Percentiles rank a stretch among this genome's conserved stretches.
phyloP scores from a whole-genome alignment of 2,113 vertebrate genomes.

The Malurus cyaneus region DNA sequence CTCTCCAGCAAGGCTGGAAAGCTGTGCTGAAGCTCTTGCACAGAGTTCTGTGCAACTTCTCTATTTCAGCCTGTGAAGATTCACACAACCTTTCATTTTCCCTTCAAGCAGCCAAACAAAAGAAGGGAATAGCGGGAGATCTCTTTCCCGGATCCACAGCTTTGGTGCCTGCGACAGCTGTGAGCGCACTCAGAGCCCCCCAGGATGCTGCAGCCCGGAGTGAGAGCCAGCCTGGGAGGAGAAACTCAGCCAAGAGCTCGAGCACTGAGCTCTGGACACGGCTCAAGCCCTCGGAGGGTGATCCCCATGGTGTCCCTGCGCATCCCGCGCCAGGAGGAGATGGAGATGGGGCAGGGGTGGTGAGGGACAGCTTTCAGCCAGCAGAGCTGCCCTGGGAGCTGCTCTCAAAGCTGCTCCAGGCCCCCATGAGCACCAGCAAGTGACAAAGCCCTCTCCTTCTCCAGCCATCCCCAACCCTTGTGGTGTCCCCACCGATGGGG shows the following conservation, averaged over 20 bases:
- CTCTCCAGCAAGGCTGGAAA: not conserved
- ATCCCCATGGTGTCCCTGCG: fast-evolving
- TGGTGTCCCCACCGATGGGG: fast-evolving
- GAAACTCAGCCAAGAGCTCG: not conserved
- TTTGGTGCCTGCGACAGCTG: not conserved
- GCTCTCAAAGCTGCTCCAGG: not conserved
- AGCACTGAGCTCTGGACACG: fast-evolving
- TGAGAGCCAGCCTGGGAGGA: not conserved
- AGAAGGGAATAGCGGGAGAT: not conserved
- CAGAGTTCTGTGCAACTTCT: not conserved
- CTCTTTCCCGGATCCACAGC: not conserved
- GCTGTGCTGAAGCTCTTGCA: not conserved
- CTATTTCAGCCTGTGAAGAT: not conserved
- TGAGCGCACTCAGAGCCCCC: not conserved
- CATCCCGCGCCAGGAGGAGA: fast-evolving
- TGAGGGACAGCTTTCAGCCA: fast-evolving
- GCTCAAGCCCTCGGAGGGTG: not conserved
- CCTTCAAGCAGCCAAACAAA: not conserved
- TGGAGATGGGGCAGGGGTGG: fast-evolving
- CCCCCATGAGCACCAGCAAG: fast-evolving
- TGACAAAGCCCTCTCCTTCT: not conserved
- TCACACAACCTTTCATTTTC: not conserved
- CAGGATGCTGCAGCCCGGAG: not conserved
- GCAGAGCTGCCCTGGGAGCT: fast-evolving
- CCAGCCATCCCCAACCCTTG: not conserved